These are phyloP conservation scores for Plebejus argus DNA, from an alignment of 2,888 invertebrate genomes.

Conservation along the genomic window DNA sequence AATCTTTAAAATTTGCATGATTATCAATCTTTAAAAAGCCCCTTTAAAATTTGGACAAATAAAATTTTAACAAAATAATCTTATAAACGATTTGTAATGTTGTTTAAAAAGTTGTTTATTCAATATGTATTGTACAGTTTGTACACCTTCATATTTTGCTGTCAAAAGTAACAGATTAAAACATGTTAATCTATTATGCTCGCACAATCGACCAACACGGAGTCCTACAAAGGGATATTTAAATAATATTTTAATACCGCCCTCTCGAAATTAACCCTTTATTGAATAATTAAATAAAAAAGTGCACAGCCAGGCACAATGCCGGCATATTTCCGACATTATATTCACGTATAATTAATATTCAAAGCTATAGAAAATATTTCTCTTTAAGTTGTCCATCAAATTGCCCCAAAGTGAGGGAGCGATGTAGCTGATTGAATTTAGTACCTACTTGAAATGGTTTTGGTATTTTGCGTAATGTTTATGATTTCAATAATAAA, in stretches of 20 bases:
- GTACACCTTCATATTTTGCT: slow-evolving; percentile 1
- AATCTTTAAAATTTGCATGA: too few relatives aligned
- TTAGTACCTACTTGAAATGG: slow-evolving; percentile 47
- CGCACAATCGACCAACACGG: slow-evolving; percentile 12
- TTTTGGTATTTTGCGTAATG: slow-evolving; percentile 29
- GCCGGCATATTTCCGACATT: slow-evolving; percentile 52
- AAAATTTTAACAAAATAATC: neutral
- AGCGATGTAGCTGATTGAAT: slow-evolving; percentile 37
- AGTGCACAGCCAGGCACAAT: slow-evolving; percentile 46
- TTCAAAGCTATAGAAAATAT: slow-evolving; percentile 66
- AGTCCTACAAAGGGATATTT: slow-evolving; percentile 18
- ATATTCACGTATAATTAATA: slow-evolving; percentile 69
- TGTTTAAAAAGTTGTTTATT: neutral
- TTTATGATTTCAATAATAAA: too few relatives aligned
- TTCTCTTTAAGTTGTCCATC: slow-evolving; percentile 74
- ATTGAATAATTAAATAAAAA: slow-evolving; percentile 51
- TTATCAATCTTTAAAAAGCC: too few relatives aligned
- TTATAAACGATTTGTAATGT: neutral
- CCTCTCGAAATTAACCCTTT: slow-evolving; percentile 42
- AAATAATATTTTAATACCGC: slow-evolving; percentile 37
- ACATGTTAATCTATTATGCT: slow-evolving; percentile 30
- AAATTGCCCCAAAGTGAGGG: slow-evolving; percentile 47
- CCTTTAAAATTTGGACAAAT: too few relatives aligned
- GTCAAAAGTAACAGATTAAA: slow-evolving; percentile 6
- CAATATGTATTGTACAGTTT: slow-evolving; percentile 5